Conservation (phyloP, 37 sponge, comb jelly and placozoan species). For the Chondrosia reniformis region DNA sequence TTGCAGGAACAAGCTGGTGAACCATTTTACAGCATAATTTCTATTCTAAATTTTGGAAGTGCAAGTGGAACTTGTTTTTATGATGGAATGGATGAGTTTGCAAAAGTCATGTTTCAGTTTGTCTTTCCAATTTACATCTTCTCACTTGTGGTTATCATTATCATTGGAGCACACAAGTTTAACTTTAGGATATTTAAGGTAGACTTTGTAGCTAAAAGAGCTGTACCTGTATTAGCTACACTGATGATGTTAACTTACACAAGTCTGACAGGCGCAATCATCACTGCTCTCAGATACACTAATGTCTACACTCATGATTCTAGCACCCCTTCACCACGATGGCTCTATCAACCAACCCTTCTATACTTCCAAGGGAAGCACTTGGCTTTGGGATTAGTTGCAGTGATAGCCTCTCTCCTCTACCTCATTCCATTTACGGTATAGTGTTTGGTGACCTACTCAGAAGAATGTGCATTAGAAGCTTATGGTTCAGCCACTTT, state of each 20-base stretch:
- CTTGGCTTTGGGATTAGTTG: background rate
- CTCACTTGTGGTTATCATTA: conserved; percentile 22
- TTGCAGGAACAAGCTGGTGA: no score
- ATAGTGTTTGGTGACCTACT: conserved; percentile 5
- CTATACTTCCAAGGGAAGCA: conserved; percentile 11
- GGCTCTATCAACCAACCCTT: background rate
- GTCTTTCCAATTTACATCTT: no score
- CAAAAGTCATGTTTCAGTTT: no score
- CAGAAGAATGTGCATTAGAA: background rate
- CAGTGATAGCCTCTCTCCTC: background rate
- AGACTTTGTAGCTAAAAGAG: background rate
- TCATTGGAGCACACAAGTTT: background rate
- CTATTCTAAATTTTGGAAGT: no score
- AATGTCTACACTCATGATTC: conserved; percentile 5
- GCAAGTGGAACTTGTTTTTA: no score
- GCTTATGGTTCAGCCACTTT: conserved; percentile 10
- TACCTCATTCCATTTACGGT: conserved; percentile 10
- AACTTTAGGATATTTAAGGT: background rate
- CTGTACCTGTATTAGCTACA: conserved; percentile 28
- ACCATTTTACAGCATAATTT: no score
- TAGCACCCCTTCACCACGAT: background rate
- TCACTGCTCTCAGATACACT: background rate
- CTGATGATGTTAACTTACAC: conserved; percentile 26
- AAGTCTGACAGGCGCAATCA: conserved; percentile 6
- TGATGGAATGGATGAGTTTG: no score